phyloP scores from a whole-genome alignment of 1,140 invertebrate species.

The Danaus plexippus region DNA sequence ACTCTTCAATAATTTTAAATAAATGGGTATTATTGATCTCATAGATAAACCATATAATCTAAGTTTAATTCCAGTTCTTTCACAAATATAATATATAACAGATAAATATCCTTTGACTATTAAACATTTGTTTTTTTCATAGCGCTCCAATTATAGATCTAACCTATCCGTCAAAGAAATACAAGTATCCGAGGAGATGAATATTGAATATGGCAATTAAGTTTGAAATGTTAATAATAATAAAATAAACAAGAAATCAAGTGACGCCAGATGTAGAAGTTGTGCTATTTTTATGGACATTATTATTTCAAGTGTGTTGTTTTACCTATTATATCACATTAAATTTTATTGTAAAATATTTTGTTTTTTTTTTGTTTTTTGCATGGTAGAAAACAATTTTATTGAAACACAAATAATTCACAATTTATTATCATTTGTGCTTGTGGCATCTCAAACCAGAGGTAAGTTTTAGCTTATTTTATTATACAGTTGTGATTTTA shows the following conservation, averaged over 20 bases:
- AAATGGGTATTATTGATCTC: too few species aligned
- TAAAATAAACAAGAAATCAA: conserved; percentile 20
- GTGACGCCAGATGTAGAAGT: conserved; percentile 36
- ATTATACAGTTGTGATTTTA: too few species aligned
- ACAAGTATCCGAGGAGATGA: conserved; percentile 64
- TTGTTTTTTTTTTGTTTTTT: conserved; percentile 68
- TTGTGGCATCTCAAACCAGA: conserved; percentile 13
- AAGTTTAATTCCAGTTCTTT: too few species aligned
- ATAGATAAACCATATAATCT: too few species aligned
- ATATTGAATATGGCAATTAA: conserved; percentile 25
- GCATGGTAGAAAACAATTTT: conserved; percentile 50
- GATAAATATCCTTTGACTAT: neutral
- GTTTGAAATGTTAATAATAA: conserved; percentile 19
- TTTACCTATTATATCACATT: conserved; percentile 53
- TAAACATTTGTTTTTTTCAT: conserved; percentile 47
- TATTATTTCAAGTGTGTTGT: conserved; percentile 46
- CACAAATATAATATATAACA: too few species aligned
- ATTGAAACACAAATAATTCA: too few species aligned
- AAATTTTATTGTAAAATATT: conserved; percentile 58
- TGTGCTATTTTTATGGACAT: conserved; percentile 51
- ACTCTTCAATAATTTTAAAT: too few species aligned
- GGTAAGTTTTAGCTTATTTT: conserved; percentile 13
- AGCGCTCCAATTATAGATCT: conserved; percentile 66
- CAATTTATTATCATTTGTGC: conserved; percentile 6
- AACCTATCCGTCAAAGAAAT: conserved; percentile 58